phyloP scores from a whole-genome alignment of 2,113 vertebrate genomes.

The Lynx canadensis region DNA sequence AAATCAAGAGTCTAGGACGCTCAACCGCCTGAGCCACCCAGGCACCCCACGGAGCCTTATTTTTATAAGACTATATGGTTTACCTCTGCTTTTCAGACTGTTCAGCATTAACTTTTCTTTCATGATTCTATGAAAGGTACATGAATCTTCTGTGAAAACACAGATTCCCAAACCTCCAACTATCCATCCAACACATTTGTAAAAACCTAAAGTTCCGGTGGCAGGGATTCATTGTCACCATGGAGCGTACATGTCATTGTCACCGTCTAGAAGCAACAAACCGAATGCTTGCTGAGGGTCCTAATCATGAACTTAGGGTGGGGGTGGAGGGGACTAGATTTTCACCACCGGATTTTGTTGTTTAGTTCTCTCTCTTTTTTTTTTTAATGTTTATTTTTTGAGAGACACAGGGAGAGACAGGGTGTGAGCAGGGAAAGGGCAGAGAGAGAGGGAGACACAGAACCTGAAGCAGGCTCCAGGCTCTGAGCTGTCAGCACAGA shows the following conservation, averaged over 20 bases:
- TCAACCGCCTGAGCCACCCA: no score
- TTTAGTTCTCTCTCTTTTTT: not conserved
- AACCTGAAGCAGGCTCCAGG: not conserved
- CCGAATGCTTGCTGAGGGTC: not conserved
- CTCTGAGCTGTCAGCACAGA: no score
- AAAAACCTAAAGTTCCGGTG: not conserved
- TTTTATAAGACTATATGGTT: not conserved
- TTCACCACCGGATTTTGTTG: not conserved
- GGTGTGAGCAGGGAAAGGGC: not conserved
- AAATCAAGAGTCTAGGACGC: no score
- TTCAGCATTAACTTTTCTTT: not conserved
- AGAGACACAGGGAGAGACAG: not conserved
- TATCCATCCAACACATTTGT: no score
- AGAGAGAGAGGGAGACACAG: not conserved
- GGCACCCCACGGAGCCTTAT: no score
- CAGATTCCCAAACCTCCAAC: not conserved
- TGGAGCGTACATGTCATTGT: not conserved
- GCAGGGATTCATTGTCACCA: not conserved
- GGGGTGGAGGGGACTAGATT: not conserved
- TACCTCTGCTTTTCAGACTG: not conserved
- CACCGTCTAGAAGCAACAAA: not conserved
- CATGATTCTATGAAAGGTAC: accelerated
- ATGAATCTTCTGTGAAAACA: not conserved
- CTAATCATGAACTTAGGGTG: not conserved
- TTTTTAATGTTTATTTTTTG: not conserved